Base-by-base conservation (phyloP, 2,113 vertebrate genomes). In the Dolichallabes microphthalmus region DNA sequence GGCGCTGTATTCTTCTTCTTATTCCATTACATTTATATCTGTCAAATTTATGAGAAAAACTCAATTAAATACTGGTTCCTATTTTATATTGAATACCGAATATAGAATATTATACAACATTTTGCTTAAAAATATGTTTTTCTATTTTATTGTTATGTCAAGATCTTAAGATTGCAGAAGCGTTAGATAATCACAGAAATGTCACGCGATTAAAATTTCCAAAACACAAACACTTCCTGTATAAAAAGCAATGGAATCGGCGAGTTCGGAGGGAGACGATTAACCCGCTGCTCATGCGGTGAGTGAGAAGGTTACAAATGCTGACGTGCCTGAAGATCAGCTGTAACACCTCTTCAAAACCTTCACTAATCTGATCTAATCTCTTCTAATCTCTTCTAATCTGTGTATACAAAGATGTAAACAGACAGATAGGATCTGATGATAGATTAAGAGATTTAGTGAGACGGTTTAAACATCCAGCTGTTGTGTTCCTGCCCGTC, bases 401-500 rank as follows among this genome's bases (percentile, higher is more conserved):
- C 55, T 57, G 17, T 57, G 30, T 9, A 1, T 17, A 19, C 2
- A 35, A 15, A 35, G 5, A 68, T 32, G 66, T 19, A 68, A 35
- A 68, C 27, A 35, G 55, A 4, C 17, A 45, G 61, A 63, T 5
- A 64, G n/a, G 14, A 63, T 12, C 63, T 30, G 63, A 64, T 35
- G 15, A 2, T 9, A 35, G 66, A 68, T 32, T 19, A 68, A 35
- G 30, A 68, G 14, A 32, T 5, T 68, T 68, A 32, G 4, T 11
- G 1, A 61, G 60, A 61, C 8, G 61, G 30, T 68, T 64, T 32
- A 17, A 17, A 68, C 30, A 27, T 12, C 12, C n/a, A 64, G n/a
- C 12, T 64, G 61, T 27, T 32, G 27, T 69, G 50, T 19, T 55
- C 45, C 76, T 80, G 83, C 82, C 76, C 32, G 82, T 84, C 79